Conservation (phyloP, 1,140 invertebrate species). For the Zaprionus vittiger region DNA sequence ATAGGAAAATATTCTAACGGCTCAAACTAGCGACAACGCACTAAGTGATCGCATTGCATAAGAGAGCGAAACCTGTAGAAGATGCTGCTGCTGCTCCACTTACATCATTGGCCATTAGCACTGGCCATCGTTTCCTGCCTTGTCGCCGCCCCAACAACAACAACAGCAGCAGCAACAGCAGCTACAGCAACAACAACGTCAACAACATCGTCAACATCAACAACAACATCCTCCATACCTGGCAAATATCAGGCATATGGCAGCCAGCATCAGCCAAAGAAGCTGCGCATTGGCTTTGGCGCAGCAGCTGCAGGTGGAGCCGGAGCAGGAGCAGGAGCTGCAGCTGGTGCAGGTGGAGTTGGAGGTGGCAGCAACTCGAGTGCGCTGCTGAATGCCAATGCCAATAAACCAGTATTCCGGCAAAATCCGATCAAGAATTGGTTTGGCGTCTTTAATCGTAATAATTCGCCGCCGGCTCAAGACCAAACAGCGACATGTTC, state of each 20-base stretch:
- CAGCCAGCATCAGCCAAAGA: constrained; percentile 69
- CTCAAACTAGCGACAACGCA: constrained; percentile 27
- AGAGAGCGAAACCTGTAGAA: constrained; percentile 63
- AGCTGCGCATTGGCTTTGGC: constrained; percentile 48
- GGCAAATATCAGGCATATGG: constrained; percentile 81
- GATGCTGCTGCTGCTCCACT: constrained; percentile 79
- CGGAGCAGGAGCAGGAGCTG: constrained; percentile 31
- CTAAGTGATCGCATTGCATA: constrained; percentile 62
- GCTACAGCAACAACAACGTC: constrained; percentile 13
- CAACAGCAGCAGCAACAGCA: constrained; percentile 17
- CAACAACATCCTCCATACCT: constrained; percentile 67
- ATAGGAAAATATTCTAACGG: constrained; percentile 52
- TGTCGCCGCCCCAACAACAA: constrained; percentile 39
- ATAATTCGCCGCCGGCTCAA: constrained; percentile 77
- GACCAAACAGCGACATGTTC: constrained; percentile 78
- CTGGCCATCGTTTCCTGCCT: constrained; percentile 78
- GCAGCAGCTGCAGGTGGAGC: constrained; percentile 22
- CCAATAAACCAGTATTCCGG: constrained; percentile 75
- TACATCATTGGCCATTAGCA: constrained; percentile 77
- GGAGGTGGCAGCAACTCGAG: constrained; percentile 26
- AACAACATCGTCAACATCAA: constrained; percentile 23
- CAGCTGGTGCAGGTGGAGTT: constrained; percentile 18
- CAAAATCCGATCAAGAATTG: constrained; percentile 84
- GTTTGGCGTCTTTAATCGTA: constrained; percentile 81
- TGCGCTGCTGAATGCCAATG: constrained; percentile 35